Percentiles rank a stretch among this genome's conserved stretches.
phyloP scores from a whole-genome alignment of 1,140 invertebrate species.

The Aphelenchoides avenae region DNA sequence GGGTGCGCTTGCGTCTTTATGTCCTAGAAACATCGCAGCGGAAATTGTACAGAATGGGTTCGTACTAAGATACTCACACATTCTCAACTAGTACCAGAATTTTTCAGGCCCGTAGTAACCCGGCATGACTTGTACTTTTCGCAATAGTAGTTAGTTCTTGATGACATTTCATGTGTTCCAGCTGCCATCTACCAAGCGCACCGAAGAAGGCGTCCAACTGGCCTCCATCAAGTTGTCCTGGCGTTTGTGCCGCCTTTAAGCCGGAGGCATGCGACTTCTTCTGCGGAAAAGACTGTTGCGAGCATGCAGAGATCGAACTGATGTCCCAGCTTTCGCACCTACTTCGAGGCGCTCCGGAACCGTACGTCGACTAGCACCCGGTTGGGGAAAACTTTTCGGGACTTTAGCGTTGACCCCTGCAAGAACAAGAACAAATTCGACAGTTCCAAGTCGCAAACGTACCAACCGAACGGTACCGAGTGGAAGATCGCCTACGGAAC shows the following conservation, averaged over 20 bases:
- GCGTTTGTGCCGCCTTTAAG: slow-evolving; percentile 1
- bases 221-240: neutral
- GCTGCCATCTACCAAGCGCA: neutral
- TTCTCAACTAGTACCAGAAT: too few species aligned
- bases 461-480: slow-evolving; percentile 9
- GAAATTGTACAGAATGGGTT: too few species aligned
- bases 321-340: neutral
- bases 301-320: neutral
- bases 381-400: neutral
- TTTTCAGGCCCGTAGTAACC: too few species aligned
- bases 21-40: too few species aligned
- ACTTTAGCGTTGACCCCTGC: slow-evolving; percentile 13
- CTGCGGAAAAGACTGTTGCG: slow-evolving; percentile 12
- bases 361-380: neutral
- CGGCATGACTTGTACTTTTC: too few species aligned
- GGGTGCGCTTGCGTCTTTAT: too few species aligned
- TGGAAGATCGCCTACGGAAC: slow-evolving; percentile 27
- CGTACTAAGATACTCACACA: too few species aligned
- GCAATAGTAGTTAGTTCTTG: too few species aligned
- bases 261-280: neutral
- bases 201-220: neutral
- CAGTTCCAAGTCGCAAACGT: slow-evolving; percentile 24
- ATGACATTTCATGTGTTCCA: too few species aligned
- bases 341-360: neutral
- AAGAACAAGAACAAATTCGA: slow-evolving; percentile 21